Conservation (phyloP, 1,140 invertebrate species). For the Procambarus virginalis region DNA sequence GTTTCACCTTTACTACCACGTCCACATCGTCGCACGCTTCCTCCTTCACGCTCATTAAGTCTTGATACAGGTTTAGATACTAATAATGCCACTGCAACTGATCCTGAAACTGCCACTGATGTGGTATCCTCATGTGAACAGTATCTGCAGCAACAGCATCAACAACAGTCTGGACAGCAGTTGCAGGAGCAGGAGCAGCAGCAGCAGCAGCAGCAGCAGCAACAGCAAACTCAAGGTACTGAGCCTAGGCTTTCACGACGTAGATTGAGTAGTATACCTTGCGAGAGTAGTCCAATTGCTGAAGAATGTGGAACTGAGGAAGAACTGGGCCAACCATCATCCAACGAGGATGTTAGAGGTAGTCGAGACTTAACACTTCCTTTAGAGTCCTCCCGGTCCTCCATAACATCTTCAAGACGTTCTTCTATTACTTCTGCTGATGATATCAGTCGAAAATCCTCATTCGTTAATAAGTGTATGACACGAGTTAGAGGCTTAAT, state of each 20-base stretch:
- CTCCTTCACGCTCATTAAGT: conserved; percentile 67
- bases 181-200: conserved; percentile 6
- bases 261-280: conserved; percentile 56
- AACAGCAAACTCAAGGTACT: background rate
- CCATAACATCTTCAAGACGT: conserved; percentile 45
- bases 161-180: conserved; percentile 18
- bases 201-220: conserved; percentile 12
- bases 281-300: conserved; percentile 58
- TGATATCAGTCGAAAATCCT: conserved; percentile 47
- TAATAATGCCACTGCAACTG: conserved; percentile 32
- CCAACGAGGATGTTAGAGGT: background rate
- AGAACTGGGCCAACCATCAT: conserved; percentile 1
- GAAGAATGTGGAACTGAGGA: conserved; percentile 50
- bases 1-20: conserved; percentile 63
- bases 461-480: conserved; percentile 63
- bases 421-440: conserved; percentile 50
- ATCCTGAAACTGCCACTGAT: conserved; percentile 55
- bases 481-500: conserved; percentile 56
- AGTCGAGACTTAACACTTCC: conserved; percentile 1
- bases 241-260: conserved; percentile 43
- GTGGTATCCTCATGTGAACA: conserved; percentile 62
- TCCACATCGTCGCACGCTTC: conserved; percentile 57
- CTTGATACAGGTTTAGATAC: conserved; percentile 69
- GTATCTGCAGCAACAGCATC: conserved; percentile 56
- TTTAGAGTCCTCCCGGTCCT: conserved; percentile 25